Conservation (phyloP, 2,113 vertebrate genomes). For the Fregata magnificens region DNA sequence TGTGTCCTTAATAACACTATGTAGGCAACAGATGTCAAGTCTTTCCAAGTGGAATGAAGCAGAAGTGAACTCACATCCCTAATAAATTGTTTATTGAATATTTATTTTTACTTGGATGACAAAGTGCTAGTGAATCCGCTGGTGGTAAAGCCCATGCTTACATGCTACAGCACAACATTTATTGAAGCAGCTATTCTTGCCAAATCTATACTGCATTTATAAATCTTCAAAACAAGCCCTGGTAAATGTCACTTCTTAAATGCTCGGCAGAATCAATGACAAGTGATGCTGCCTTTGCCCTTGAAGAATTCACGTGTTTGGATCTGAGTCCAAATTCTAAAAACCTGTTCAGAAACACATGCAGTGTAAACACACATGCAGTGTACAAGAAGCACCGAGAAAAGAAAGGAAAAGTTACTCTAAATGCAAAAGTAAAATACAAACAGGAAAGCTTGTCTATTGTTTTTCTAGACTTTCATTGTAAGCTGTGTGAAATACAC, state of each 20-base stretch:
- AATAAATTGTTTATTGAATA: slow-evolving; percentile 68
- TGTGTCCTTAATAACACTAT: slow-evolving; percentile 8
- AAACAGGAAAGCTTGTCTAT: not conserved
- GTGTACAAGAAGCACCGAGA: not conserved
- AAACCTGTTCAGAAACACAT: not conserved
- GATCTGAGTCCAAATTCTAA: slow-evolving; percentile 17
- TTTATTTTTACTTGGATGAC: slow-evolving; percentile 53
- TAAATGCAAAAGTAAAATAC: not conserved
- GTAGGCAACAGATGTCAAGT: slow-evolving; percentile 34
- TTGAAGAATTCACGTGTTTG: slow-evolving; percentile 1
- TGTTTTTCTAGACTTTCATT: not conserved
- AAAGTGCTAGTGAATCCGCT: not conserved
- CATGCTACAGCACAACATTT: slow-evolving; percentile 52
- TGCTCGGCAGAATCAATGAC: slow-evolving; percentile 50
- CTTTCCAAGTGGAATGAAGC: slow-evolving; percentile 54
- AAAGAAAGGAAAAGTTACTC: not conserved
- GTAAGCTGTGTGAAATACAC: not conserved
- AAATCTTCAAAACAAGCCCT: slow-evolving; percentile 61
- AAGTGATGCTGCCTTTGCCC: slow-evolving; percentile 34
- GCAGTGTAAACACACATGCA: not conserved
- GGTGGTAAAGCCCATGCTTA: slow-evolving; percentile 30
- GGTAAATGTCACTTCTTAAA: slow-evolving; percentile 68
- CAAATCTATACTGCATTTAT: slow-evolving; percentile 46
- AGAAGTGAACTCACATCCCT: slow-evolving; percentile 43
- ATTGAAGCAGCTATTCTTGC: slow-evolving; percentile 55